These are phyloP conservation scores for Panthera uncia DNA, from an alignment of 2,113 vertebrate species.

Conservation along the genomic window DNA sequence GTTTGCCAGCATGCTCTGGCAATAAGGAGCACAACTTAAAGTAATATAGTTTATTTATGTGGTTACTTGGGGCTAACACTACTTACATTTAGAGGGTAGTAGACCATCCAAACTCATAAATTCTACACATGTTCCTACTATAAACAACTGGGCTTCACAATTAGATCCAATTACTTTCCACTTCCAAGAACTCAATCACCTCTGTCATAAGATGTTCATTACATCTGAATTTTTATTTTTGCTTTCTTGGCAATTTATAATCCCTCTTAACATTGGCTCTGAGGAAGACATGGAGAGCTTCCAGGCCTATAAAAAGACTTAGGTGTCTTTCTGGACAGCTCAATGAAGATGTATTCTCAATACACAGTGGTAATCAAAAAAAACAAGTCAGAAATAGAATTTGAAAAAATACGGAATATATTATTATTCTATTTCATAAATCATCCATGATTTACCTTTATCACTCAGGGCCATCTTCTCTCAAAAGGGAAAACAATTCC, in stretches of 20 bases:
- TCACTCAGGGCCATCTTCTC: slow-evolving; percentile 53
- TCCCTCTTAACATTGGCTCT: slow-evolving; percentile 52
- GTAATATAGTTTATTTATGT: slow-evolving; percentile 64
- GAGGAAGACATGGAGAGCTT: slow-evolving; percentile 60
- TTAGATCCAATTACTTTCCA: slow-evolving; percentile 79
- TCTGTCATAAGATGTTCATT: slow-evolving; percentile 74
- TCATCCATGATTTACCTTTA: slow-evolving; percentile 50
- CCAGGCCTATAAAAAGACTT: slow-evolving; percentile 64
- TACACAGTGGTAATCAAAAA: slow-evolving; percentile 5
- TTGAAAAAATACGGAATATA: neutral
- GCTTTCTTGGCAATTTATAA: slow-evolving; percentile 62
- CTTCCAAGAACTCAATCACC: slow-evolving; percentile 81
- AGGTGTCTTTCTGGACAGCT: slow-evolving; percentile 57
- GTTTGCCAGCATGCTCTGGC: neutral
- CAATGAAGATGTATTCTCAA: neutral
- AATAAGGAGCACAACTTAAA: slow-evolving; percentile 58
- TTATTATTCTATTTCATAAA: slow-evolving; percentile 59
- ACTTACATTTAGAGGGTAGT: slow-evolving; percentile 45
- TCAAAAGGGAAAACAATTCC: slow-evolving; percentile 70
- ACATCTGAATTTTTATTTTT: slow-evolving; percentile 77
- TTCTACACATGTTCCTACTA: slow-evolving; percentile 78
- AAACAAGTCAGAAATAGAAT: neutral
- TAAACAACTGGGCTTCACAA: slow-evolving; percentile 78
- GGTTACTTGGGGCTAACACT: slow-evolving; percentile 61
- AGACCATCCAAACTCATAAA: slow-evolving; percentile 81